Base-by-base conservation (phyloP, 2,888 invertebrate species). In the Andricus curvator region DNA sequence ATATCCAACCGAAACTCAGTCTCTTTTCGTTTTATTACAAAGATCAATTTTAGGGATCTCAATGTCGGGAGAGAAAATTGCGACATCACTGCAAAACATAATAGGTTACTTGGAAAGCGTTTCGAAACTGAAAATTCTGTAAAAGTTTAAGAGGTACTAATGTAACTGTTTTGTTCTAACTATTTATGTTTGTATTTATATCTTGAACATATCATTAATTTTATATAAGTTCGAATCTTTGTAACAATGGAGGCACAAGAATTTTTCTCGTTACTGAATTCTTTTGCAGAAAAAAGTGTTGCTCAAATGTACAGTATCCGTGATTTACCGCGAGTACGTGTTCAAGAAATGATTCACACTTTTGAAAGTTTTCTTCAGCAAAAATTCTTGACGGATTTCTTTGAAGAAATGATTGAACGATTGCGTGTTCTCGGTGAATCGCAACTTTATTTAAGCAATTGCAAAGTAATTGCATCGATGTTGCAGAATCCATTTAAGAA, bases 281-380 rank as follows among this genome's bases (percentile, higher is more conserved):
- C 29, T 37, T 66, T 41, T 6, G 66, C 33, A 66, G 29, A 41
- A 62, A 56, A 77, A 62, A 64, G 51, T 62, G 60, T 77, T 37
- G 77, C 60, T 37, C 20, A 77, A 62, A 20, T 77, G 37, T 77
- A 37, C 56, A 62, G 9, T 22, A 62, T 77, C 29, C 56, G 41
- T 29, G 22, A 51, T 77, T 29, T 77, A 33, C 77, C 77, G 56
- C 56, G 77, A 22, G n/a, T 62, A 41, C 29, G 62, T 22, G 64
- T 77, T 77, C 44, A 65, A 41, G 64, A 78, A 78, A 51, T 78
- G 48, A 78, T 66, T 41, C 78, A 78, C 41, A 62, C 33, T 44
- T 78, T 78, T 25, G 17, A 78, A 65, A 66, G n/a, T 65, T 33
- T 78, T 37, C 65, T 78, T 22, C 62, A 78, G 78, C 62, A 65